Conservation (phyloP, 2,888 invertebrate species). For the Drosophila ezoana region DNA sequence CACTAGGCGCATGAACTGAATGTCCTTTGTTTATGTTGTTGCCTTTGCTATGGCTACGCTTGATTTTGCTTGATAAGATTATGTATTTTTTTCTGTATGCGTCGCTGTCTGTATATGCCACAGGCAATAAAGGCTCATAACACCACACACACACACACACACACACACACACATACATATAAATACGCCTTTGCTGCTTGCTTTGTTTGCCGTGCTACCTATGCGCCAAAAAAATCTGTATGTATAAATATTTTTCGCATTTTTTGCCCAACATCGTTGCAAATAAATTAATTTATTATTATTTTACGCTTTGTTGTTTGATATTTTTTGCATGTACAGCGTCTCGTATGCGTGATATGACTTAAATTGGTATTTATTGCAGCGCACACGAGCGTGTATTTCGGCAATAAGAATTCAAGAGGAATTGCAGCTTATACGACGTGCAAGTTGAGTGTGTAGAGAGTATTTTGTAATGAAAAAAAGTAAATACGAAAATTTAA, state of each 20-base stretch:
- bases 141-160: slow-evolving; percentile 15
- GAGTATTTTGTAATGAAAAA: slow-evolving; percentile 14
- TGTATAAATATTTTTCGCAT: slow-evolving; percentile 45
- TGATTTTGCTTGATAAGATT: slow-evolving; percentile 74
- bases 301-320: slow-evolving; percentile 51
- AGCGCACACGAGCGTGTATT: slow-evolving; percentile 14
- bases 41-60: slow-evolving; percentile 49
- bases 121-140: slow-evolving; percentile 60
- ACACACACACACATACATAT: slow-evolving; percentile 35
- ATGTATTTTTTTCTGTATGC: slow-evolving; percentile 55
- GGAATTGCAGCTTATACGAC: background rate
- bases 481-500: slow-evolving; percentile 1
- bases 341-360: slow-evolving; percentile 71
- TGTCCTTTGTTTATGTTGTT: slow-evolving; percentile 51
- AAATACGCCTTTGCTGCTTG: slow-evolving; percentile 58
- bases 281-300: slow-evolving; percentile 80
- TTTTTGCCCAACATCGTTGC: slow-evolving; percentile 42
- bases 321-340: slow-evolving; percentile 67
- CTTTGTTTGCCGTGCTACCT: slow-evolving; percentile 34
- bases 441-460: background rate
- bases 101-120: slow-evolving; percentile 22
- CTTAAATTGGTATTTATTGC: slow-evolving; percentile 69
- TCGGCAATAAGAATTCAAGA: slow-evolving; percentile 2
- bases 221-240: slow-evolving; percentile 23
- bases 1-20: slow-evolving; percentile 43